phyloP scores from a whole-genome alignment of 2,797 vertebrate genomes.

The Holocentrus rufus region DNA sequence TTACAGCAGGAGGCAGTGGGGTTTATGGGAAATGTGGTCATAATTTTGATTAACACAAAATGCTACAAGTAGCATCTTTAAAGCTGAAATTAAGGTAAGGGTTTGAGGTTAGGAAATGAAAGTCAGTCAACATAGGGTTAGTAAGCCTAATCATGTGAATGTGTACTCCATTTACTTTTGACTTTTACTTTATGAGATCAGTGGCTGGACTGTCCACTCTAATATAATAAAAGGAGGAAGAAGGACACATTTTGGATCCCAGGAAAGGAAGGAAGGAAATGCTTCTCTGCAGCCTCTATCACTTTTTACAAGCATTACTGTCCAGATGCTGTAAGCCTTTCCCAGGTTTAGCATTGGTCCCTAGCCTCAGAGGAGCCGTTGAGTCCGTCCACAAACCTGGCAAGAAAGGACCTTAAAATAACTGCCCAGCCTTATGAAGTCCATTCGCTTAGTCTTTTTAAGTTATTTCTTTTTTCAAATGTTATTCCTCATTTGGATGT shows the following conservation, averaged over 20 bases:
- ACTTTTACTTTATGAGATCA: not conserved
- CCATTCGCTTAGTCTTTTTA: slow-evolving; percentile 16
- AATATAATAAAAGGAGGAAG: not conserved
- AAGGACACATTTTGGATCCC: not conserved
- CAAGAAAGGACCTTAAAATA: not conserved
- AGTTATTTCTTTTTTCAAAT: slow-evolving; percentile 58
- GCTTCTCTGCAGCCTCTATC: no score
- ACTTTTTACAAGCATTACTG: not conserved
- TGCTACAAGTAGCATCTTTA: no score
- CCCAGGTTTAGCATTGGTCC: not conserved
- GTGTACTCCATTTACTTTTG: no score
- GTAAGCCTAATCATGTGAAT: no score
- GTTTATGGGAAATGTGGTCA: no score
- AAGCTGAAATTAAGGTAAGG: no score
- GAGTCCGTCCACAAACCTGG: not conserved
- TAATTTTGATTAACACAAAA: no score
- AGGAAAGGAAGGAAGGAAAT: not conserved
- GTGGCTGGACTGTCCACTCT: not conserved
- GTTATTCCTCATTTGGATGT: not conserved
- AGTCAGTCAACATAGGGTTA: no score
- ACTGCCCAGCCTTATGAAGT: not conserved
- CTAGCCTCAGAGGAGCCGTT: not conserved
- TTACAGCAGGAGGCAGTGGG: no score
- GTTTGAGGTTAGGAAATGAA: no score
- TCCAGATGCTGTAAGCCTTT: not conserved